These are phyloP conservation scores for Cirrhinus molitorella DNA, from an alignment of 2,797 vertebrate species.

Conservation along the genomic window DNA sequence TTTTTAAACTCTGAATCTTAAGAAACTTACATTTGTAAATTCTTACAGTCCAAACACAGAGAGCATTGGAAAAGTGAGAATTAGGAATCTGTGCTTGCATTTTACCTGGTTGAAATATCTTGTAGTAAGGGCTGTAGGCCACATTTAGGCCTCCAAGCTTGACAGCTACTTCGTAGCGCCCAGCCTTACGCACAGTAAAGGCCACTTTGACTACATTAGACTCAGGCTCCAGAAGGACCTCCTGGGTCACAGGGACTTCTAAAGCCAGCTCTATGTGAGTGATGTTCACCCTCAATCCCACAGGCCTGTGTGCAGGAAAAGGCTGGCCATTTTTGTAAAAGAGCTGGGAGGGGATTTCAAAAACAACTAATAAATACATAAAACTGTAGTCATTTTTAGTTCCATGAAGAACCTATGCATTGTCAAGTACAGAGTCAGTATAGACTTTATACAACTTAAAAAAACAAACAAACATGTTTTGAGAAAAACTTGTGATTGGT, in stretches of 20 bases:
- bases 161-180: slow-evolving; percentile 94
- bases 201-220: slow-evolving; percentile 95
- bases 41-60: background rate
- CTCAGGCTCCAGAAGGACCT: slow-evolving; percentile 93
- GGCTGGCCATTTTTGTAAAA: slow-evolving; percentile 98
- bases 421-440: background rate
- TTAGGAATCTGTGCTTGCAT: background rate
- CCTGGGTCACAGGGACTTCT: slow-evolving; percentile 96
- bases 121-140: slow-evolving; percentile 97
- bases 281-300: slow-evolving; percentile 94
- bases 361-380: background rate
- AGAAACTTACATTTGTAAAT: background rate
- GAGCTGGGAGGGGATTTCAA: slow-evolving; percentile 76
- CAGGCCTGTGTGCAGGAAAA: slow-evolving; percentile 91
- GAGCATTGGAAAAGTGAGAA: background rate
- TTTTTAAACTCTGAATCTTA: background rate
- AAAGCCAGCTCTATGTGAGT: slow-evolving; percentile 94
- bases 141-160: slow-evolving; percentile 96
- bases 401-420: background rate
- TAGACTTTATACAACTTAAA: background rate
- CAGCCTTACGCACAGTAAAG: slow-evolving; percentile 97
- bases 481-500: slow-evolving; percentile 38
- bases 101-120: slow-evolving; percentile 96
- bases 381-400: background rate
- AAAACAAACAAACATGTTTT: background rate